phyloP scores from a whole-genome alignment of 2,113 vertebrate genomes.

The Podilymbus podiceps region DNA sequence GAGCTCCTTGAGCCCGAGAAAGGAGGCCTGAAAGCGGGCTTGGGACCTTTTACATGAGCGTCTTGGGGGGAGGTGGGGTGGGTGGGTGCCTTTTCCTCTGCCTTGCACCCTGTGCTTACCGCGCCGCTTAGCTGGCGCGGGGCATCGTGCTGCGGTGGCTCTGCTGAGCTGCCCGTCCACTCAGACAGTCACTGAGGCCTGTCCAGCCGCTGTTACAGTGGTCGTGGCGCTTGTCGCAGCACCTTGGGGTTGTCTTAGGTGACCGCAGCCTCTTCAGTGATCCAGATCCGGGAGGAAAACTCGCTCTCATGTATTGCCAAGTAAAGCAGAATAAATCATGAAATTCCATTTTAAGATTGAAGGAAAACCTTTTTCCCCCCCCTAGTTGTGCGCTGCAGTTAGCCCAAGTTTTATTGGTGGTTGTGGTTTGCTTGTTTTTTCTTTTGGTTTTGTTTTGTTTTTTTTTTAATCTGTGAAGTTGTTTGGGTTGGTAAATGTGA shows the following conservation, averaged over 20 bases:
- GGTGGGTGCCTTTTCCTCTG: background rate
- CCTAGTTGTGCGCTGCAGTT: background rate
- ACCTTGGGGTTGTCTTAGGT: background rate
- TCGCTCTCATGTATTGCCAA: background rate
- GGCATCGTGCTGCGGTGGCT: background rate
- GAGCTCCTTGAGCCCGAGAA: background rate
- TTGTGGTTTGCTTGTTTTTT: background rate
- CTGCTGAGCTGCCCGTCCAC: background rate
- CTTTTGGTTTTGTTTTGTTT: no score
- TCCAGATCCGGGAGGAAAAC: background rate
- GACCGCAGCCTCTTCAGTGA: background rate
- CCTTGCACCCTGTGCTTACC: background rate
- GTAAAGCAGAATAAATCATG: background rate
- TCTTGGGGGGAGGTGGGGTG: background rate
- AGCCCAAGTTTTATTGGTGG: background rate
- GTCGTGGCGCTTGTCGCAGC: background rate
- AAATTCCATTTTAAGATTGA: background rate
- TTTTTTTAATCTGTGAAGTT: background rate
- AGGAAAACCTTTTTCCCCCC: background rate
- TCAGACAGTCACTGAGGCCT: background rate
- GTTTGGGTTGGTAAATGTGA: background rate
- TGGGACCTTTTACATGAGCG: background rate
- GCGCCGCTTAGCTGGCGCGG: background rate
- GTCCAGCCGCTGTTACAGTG: background rate
- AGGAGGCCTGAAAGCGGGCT: background rate